Conservation (phyloP, 1,140 invertebrate genomes). For the Papilio glaucus region DNA sequence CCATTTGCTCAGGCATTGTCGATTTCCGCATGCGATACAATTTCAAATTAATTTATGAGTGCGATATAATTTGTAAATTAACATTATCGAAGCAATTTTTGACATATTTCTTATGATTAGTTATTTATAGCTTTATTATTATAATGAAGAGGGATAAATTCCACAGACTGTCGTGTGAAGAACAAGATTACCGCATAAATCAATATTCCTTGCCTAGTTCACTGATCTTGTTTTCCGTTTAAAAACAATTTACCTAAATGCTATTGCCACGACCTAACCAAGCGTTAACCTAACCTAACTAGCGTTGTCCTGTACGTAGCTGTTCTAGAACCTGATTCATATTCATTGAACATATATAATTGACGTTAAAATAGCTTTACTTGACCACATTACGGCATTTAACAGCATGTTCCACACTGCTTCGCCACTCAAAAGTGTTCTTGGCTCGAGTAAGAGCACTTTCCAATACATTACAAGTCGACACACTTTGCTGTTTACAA, state of each 20-base stretch:
- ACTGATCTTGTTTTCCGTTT: too few relatives aligned
- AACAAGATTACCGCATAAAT: too few relatives aligned
- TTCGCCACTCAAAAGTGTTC: constrained; percentile 5
- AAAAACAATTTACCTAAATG: background rate
- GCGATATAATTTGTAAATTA: background rate
- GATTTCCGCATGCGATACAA: background rate
- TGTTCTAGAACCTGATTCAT: background rate
- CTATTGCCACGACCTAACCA: too few relatives aligned
- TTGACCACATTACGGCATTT: background rate
- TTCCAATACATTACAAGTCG: constrained; percentile 34
- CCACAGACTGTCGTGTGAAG: too few relatives aligned
- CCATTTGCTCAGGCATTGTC: background rate
- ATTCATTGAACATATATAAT: constrained; percentile 3
- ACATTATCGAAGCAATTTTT: background rate
- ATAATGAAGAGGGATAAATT: too few relatives aligned
- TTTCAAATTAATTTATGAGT: background rate
- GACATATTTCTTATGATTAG: background rate
- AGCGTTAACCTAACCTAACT: background rate
- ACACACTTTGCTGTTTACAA: constrained; percentile 26
- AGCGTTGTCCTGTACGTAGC: background rate
- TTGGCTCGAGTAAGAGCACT: constrained; percentile 22
- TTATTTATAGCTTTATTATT: too few relatives aligned
- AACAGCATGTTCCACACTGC: constrained; percentile 7
- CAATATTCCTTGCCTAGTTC: too few relatives aligned
- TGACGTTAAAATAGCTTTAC: background rate